A percentile compares a stretch with the other conserved stretches of the same genome.
Evolutionary conservation across 2,797 vertebrate genomes (phyloP).

Genomic region (Tenualosa thibaudeaui): DNA sequence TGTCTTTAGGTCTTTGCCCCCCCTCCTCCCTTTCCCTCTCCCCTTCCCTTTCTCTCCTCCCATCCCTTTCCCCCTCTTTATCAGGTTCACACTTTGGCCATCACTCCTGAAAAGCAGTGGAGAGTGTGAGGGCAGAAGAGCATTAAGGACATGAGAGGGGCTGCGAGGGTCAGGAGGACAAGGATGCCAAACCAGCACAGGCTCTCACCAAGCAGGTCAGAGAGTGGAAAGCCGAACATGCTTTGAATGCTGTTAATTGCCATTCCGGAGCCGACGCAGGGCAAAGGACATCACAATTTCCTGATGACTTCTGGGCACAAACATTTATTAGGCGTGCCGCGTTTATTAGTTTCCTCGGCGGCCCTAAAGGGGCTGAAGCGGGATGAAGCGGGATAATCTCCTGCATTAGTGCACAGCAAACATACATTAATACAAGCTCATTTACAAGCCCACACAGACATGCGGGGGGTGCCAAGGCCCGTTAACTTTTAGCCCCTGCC

Average conservation of each 20-base stretch:
- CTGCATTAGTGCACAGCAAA: slow-evolving; percentile 14
- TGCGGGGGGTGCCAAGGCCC: not conserved
- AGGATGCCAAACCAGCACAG: not conserved
- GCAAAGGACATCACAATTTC: not conserved
- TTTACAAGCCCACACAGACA: slow-evolving; percentile 2
- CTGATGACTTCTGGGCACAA: slow-evolving; percentile 7
- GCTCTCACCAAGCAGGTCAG: not conserved
- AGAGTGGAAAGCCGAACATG: not conserved
- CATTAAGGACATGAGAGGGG: not conserved
- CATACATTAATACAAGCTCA: slow-evolving; percentile 14
- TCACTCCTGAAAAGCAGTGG: not conserved
- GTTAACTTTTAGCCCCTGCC: not conserved
- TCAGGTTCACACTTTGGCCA: not conserved
- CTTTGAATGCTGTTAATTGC: slow-evolving; percentile 2
- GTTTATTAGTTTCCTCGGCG: slow-evolving; percentile 5
- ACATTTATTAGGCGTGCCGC: not conserved
- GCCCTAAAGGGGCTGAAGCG: not conserved
- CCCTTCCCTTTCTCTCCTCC: too few species aligned
- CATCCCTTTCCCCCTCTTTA: not conserved
- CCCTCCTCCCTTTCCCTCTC: not conserved
- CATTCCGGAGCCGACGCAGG: not conserved
- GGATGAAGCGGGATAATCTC: not conserved
- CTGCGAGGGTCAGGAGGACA: not conserved
- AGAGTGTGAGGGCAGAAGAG: not conserved
- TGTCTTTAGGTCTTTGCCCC: too few species aligned